Conservation (phyloP, 2,113 vertebrate species). For the Numenius arquata region DNA sequence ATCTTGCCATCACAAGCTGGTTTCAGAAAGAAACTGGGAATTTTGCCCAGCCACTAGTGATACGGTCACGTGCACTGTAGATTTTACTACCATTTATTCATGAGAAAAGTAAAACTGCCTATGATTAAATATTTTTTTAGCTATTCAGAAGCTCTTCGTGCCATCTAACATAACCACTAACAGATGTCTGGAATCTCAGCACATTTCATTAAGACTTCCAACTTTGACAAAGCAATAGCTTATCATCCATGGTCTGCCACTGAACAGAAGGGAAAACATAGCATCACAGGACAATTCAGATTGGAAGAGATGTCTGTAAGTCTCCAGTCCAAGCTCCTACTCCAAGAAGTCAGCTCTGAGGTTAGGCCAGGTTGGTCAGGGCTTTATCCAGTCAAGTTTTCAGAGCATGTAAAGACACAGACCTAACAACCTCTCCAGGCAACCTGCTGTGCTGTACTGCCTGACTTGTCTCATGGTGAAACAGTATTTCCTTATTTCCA, state of each 20-base stretch:
- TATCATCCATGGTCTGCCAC: not conserved
- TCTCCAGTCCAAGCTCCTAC: not conserved
- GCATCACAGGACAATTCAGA: not conserved
- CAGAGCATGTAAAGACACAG: not conserved
- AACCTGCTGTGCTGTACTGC: not conserved
- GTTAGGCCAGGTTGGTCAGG: not conserved
- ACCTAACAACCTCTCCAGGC: not conserved
- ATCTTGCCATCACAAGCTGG: not conserved
- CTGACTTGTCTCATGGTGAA: not conserved
- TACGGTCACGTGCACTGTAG: not conserved
- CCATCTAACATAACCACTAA: not conserved
- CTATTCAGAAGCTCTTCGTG: not conserved
- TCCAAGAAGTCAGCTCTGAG: not conserved
- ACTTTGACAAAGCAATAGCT: not conserved
- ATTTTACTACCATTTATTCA: not conserved
- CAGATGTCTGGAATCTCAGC: not conserved
- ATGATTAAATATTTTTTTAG: not conserved
- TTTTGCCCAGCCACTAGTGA: not conserved
- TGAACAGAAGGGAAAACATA: not conserved
- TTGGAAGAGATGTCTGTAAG: not conserved
- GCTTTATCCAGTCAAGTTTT: not conserved
- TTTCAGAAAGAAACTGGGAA: not conserved
- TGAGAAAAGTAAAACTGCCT: not conserved
- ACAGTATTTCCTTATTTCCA: not conserved
- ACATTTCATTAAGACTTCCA: not conserved